Evolutionary conservation across 1,140 invertebrate species (phyloP), one percentile per base, ranked within the genome.

Genomic region (Drosophila seguyi): DNA sequence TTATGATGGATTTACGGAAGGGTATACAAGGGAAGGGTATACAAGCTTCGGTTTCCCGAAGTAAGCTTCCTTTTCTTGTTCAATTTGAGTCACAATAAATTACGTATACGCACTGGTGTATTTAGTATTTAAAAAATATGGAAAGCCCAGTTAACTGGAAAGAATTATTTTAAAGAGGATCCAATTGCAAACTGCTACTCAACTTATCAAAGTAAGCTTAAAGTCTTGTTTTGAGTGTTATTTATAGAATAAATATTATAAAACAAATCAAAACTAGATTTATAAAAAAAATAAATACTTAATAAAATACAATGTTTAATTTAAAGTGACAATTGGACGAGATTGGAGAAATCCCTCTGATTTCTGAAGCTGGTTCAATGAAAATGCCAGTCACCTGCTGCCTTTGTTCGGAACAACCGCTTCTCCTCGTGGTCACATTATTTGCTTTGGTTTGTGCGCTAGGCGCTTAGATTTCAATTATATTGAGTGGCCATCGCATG

Each of bases 391-490:
- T 22, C 42, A 65, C 34, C 63, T 67, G 34, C 44, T 11, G 48
- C 10, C 22, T 47, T 25, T 25, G 22, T 47, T 47, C 41, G 16
- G 34, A 10, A 56, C n/a, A 25, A 41, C 31, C 8, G 34, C 31
- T 39, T 42, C 63, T 29, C 48, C 31, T 47, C 34, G 18, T 39
- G 31, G 27, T 38, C 55, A 48, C 50, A 87, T 75, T 78, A 63
- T 75, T 75, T 67, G 42, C 72, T 75, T 57, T 72, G 74, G 47
- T 61, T 57, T 75, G 75, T 66, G 44, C 79, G 47, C 36, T 42
- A 48, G 52, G 27, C 76, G 63, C 65, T 74, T 88, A 60, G 71
- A 83, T 82, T 83, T 87, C 75, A 88, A 79, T 87, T 76, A 86
- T 57, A 75, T 87, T 62, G 73, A 68, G 83, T 69, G 62, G 67